phyloP scores from a whole-genome alignment of 1,140 invertebrate species.

The Paramacrobiotus metropolitanus region DNA sequence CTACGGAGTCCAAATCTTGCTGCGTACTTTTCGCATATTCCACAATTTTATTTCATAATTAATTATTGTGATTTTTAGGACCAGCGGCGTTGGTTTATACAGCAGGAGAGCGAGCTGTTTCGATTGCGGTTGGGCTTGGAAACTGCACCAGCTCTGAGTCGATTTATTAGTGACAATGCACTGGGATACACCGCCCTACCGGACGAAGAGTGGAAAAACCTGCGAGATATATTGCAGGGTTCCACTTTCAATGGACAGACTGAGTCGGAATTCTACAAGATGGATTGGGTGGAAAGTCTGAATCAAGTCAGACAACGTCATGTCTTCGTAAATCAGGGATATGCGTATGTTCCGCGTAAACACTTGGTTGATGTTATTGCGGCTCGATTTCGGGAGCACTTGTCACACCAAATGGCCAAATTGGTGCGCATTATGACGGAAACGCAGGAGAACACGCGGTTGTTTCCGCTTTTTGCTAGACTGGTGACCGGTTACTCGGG shows the following conservation, averaged over 20 bases:
- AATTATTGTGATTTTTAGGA: not conserved
- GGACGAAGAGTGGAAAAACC: not conserved
- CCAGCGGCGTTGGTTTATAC: not conserved
- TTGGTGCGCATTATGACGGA: too few relatives aligned
- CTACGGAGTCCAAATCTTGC: not conserved
- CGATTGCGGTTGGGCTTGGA: not conserved
- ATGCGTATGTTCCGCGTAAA: not conserved
- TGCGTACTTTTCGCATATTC: not conserved
- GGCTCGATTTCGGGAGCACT: not conserved
- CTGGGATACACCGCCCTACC: not conserved
- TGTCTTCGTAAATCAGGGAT: not conserved
- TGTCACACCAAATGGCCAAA: not conserved
- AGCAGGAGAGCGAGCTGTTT: not conserved
- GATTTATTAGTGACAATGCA: not conserved
- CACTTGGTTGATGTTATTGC: not conserved
- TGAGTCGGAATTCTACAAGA: not conserved
- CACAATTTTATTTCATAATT: not conserved
- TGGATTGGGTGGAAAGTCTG: not conserved
- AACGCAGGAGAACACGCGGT: too few relatives aligned
- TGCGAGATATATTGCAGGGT: not conserved
- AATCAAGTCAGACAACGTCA: not conserved
- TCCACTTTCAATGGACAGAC: not conserved
- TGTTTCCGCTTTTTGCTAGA: too few relatives aligned
- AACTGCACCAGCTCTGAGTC: not conserved
- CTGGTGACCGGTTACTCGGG: too few relatives aligned